A percentile compares a stretch with the other conserved stretches of the same genome.
These are phyloP conservation scores for Strix uralensis DNA, from an alignment of 2,113 vertebrate genomes.

Conservation along the genomic window DNA sequence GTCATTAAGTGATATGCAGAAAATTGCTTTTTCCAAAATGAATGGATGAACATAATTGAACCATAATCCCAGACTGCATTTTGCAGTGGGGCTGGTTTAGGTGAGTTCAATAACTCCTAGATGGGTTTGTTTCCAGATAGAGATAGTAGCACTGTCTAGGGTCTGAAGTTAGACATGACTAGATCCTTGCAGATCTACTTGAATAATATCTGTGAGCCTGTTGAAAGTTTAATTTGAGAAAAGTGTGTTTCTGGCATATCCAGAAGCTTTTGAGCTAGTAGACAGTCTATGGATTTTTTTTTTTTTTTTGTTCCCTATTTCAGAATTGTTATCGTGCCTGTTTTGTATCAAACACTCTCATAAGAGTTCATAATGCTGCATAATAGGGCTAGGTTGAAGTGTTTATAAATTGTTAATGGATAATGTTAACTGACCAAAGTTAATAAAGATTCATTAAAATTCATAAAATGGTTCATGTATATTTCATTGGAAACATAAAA, in stretches of 20 bases:
- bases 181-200: neutral
- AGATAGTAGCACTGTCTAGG: neutral
- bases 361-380: constrained; percentile 51
- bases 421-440: constrained; percentile 49
- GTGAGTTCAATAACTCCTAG: neutral
- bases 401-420: constrained; percentile 53
- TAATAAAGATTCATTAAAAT: constrained; percentile 64
- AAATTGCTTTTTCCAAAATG: neutral
- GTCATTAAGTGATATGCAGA: neutral
- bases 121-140: neutral
- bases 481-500: constrained; percentile 39
- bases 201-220: neutral
- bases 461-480: constrained; percentile 35
- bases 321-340: neutral
- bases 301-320: neutral
- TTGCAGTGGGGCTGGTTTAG: neutral
- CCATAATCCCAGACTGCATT: neutral
- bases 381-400: constrained; percentile 9
- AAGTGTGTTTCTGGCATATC: constrained; percentile 25
- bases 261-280: neutral
- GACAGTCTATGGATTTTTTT: neutral
- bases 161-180: neutral
- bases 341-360: neutral
- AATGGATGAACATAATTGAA: neutral
- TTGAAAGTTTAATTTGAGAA: constrained; percentile 64